These are phyloP conservation scores for Eospalax fontanierii DNA, from an alignment of 2,797 vertebrate genomes.

Conservation along the genomic window DNA sequence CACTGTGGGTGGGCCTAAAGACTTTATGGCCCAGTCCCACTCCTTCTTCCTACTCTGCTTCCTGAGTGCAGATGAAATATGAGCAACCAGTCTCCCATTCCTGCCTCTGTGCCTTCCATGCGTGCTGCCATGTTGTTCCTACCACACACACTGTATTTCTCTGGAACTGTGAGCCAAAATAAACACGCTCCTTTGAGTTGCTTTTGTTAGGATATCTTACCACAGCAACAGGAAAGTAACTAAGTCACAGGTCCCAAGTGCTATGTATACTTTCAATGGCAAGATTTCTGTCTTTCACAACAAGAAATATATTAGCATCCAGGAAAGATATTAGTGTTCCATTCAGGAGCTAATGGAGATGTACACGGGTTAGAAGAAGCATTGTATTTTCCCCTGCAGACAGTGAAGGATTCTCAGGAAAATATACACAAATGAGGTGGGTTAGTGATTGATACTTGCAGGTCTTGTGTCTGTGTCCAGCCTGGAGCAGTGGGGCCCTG, in stretches of 20 bases:
- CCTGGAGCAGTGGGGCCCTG: neutral
- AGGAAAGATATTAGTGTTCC: neutral
- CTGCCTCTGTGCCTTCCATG: neutral
- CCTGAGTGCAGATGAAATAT: neutral
- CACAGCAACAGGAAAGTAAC: neutral
- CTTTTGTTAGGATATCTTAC: neutral
- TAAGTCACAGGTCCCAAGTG: neutral
- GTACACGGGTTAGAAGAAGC: neutral
- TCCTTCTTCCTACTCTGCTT: neutral
- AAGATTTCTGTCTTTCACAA: neutral
- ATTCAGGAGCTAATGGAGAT: neutral
- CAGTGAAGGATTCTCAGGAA: neutral
- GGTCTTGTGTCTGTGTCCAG: neutral
- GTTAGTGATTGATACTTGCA: accelerated
- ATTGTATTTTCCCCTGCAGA: neutral
- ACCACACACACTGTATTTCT: neutral
- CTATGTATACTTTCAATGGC: neutral
- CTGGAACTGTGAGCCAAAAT: neutral
- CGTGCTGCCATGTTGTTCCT: neutral
- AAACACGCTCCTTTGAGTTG: neutral
- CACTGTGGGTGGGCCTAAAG: neutral
- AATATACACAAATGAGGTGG: neutral
- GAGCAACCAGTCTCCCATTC: neutral
- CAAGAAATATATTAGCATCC: neutral
- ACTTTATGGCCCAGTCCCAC: neutral